Evolutionary conservation across 1,140 invertebrate genomes (phyloP).

Genomic region (Sitobion miscanthi): DNA sequence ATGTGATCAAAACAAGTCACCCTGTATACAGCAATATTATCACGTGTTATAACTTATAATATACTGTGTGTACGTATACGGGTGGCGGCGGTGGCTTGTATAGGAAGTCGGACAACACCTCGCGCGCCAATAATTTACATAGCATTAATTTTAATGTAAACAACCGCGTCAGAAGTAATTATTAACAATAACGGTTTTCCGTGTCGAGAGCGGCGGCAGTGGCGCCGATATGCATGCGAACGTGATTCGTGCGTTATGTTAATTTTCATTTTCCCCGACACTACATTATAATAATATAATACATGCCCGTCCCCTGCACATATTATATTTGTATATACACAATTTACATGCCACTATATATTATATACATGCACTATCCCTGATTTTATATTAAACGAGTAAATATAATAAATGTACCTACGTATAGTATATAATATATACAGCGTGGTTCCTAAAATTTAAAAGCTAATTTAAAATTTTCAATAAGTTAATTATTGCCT

Average conservation of each 20-base stretch:
- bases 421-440: too few species aligned
- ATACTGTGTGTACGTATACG: background rate
- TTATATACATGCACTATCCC: background rate
- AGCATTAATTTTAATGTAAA: conserved; percentile 53
- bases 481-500: too few species aligned
- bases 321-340: background rate
- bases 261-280: conserved; percentile 27
- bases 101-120: conserved; percentile 31
- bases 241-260: conserved; percentile 42
- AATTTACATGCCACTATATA: background rate
- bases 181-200: conserved; percentile 44
- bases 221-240: conserved; percentile 19
- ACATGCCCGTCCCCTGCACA: background rate
- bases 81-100: background rate
- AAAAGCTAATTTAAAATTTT: too few species aligned
- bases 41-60: background rate
- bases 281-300: background rate
- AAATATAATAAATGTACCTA: too few species aligned
- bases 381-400: too few species aligned
- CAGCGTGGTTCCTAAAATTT: background rate
- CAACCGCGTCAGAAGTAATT: conserved; percentile 45
- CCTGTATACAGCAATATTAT: background rate
- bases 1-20: background rate
- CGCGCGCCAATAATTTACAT: conserved; percentile 29
- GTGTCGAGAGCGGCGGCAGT: background rate